Evolutionary conservation across 64 coral and sea anemone species (phyloP), one percentile per base, ranked within the genome.

Genomic region (Pocillopora verrucosa): DNA sequence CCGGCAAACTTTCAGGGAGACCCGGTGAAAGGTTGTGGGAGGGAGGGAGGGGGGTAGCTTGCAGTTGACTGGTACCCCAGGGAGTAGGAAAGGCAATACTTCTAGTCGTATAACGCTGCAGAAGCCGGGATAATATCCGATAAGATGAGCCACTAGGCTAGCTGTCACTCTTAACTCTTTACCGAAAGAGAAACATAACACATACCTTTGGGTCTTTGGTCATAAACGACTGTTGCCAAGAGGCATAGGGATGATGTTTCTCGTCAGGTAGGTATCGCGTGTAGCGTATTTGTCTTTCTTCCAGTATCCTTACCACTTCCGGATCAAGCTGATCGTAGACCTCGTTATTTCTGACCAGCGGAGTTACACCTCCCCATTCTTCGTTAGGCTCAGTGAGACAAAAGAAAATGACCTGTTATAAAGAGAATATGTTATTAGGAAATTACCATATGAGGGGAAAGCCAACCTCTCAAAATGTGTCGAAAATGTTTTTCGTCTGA

Each of bases 201-300:
- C 90, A 26, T 69, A 96, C 94, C 94, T 78, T 69, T 38, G 1
- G 61, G 37, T 90, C 83, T 15, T 93, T 62, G 7, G 93, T 98
- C 86, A 72, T 76, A 45, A 98, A 98, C 0, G 87, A 92, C 79
- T 90, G 90, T 72, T 98, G 96, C 96, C 96, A 98, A 6, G 93
- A 95, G 9, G 74, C 38, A 37, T 92, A 98, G 26, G 88, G 86
- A 64, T 90, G 80, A 15, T 75, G 75, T 63, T 86, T 90, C 62
- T 90, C 82, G 30, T 88, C 63, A 17, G 87, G 76, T 13, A 98
- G 72, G 58, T 88, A 98, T 10, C 90, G 74, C 0, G 75, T 84
- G 72, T 98, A 95, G 17, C 96, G 93, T 17, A 98, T 94, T 51
- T 88, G 70, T 65, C 83, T 98, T 60, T 92, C 77, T 59, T 95